Conservation (phyloP, 2,888 invertebrate species). For the Blomia tropicalis region DNA sequence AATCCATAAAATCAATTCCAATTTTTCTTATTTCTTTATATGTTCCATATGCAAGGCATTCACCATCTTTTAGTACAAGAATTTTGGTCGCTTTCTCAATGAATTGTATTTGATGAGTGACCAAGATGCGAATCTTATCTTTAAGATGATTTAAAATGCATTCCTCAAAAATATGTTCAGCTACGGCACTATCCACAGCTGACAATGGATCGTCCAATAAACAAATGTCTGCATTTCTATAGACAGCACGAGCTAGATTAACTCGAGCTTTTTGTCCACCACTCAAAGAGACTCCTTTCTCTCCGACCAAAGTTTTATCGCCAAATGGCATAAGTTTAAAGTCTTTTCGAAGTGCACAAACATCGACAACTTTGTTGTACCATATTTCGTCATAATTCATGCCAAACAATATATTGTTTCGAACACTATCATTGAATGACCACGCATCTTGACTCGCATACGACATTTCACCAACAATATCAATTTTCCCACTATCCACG, state of each 20-base stretch:
- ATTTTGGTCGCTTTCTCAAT: conserved; percentile 37
- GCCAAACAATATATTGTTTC: conserved; percentile 39
- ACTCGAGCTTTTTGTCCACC: conserved; percentile 44
- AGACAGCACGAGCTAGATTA: conserved; percentile 37
- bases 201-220: conserved; percentile 30
- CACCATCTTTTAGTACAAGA: conserved; percentile 35
- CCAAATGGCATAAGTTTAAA: conserved; percentile 37
- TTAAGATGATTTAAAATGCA: conserved; percentile 36
- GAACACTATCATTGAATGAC: conserved; percentile 38
- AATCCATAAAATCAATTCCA: conserved; percentile 28
- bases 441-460: conserved; percentile 48
- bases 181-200: conserved; percentile 29
- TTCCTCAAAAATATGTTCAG: conserved; percentile 27
- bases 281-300: conserved; percentile 43
- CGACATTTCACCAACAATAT: conserved; percentile 44
- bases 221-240: conserved; percentile 29
- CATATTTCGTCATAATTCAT: conserved; percentile 32
- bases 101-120: conserved; percentile 42
- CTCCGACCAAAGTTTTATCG: conserved; percentile 42
- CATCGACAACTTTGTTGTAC: conserved; percentile 35
- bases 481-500: conserved; percentile 45
- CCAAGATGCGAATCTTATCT: conserved; percentile 37
- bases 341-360: conserved; percentile 35
- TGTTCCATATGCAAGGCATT: conserved; percentile 27
- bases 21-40: conserved; percentile 27